Percentiles rank a stretch among this genome's conserved stretches.
phyloP scores from a whole-genome alignment of 2,113 vertebrate genomes.

The Rafetus swinhoei region DNA sequence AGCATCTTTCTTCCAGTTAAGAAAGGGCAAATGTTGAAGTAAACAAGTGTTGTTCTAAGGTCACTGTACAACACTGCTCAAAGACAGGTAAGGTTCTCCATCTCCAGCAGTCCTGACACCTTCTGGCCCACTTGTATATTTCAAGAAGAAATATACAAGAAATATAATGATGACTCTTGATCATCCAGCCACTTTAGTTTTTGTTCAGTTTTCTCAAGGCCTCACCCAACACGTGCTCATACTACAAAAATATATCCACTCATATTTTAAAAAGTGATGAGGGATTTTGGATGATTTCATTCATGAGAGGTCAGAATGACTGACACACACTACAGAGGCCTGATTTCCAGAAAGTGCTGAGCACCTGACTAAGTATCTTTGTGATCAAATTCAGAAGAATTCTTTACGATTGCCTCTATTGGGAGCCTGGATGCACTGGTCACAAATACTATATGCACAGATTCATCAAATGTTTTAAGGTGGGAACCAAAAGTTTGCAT shows the following conservation, averaged over 20 bases:
- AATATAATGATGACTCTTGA: not conserved
- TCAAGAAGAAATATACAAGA: not conserved
- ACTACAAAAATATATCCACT: not conserved
- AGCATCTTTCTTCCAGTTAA: slow-evolving; percentile 7
- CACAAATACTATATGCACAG: not conserved
- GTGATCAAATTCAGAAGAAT: not conserved
- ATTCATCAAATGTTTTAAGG: not conserved
- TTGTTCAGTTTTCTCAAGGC: not conserved
- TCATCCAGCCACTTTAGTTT: not conserved
- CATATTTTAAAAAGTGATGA: fast-evolving
- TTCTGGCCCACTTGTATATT: not conserved
- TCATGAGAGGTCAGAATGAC: not conserved
- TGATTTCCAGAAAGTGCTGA: not conserved
- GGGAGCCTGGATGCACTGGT: not conserved
- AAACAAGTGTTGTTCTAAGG: not conserved
- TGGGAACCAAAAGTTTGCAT: not conserved
- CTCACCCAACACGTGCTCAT: not conserved
- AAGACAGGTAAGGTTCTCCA: not conserved
- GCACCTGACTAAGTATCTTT: not conserved
- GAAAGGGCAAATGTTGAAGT: not conserved
- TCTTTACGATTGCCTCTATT: not conserved
- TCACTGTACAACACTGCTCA: slow-evolving; percentile 57
- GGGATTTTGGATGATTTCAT: not conserved
- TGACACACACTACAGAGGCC: not conserved
- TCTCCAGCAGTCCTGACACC: not conserved